These are phyloP conservation scores for Panthera tigris DNA, from an alignment of 2,113 vertebrate species.

Conservation along the genomic window DNA sequence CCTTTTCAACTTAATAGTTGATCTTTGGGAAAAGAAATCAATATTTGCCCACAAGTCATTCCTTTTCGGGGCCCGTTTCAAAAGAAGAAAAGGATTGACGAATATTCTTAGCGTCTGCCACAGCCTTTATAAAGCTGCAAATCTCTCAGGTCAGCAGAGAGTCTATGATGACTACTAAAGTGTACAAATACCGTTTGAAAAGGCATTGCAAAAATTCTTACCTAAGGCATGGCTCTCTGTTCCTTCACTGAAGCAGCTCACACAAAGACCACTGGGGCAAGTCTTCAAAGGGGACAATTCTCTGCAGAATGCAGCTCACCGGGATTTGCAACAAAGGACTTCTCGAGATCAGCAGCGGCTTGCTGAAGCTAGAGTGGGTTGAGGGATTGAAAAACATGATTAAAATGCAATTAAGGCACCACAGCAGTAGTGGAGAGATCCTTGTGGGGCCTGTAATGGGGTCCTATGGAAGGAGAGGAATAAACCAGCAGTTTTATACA, in stretches of 20 bases:
- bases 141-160: not conserved
- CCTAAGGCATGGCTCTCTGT: slow-evolving; percentile 62
- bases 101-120: slow-evolving; percentile 15
- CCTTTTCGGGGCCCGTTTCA: slow-evolving; percentile 21
- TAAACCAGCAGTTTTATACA: not conserved
- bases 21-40: slow-evolving; percentile 54
- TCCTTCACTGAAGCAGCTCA: not conserved
- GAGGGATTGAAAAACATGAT: slow-evolving; percentile 54
- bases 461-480: slow-evolving; percentile 34
- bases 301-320: slow-evolving; percentile 52
- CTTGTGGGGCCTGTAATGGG: slow-evolving; percentile 58
- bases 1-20: slow-evolving; percentile 53
- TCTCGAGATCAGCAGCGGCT: slow-evolving; percentile 68
- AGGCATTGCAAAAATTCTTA: slow-evolving; percentile 47
- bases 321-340: slow-evolving; percentile 74
- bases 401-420: slow-evolving; percentile 78
- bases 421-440: not conserved
- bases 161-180: slow-evolving; percentile 13
- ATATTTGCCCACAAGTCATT: slow-evolving; percentile 44
- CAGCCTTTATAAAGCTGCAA: slow-evolving; percentile 35
- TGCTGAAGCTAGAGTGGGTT: slow-evolving; percentile 62
- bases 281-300: slow-evolving; percentile 70
- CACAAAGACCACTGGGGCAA: slow-evolving; percentile 23
- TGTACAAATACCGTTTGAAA: slow-evolving; percentile 60
- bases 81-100: slow-evolving; percentile 28